A percentile compares a stretch with the other conserved stretches of the same genome.
These are phyloP conservation scores for Eonycteris spelaea DNA, from an alignment of 2,113 vertebrate genomes.

Conservation along the genomic window DNA sequence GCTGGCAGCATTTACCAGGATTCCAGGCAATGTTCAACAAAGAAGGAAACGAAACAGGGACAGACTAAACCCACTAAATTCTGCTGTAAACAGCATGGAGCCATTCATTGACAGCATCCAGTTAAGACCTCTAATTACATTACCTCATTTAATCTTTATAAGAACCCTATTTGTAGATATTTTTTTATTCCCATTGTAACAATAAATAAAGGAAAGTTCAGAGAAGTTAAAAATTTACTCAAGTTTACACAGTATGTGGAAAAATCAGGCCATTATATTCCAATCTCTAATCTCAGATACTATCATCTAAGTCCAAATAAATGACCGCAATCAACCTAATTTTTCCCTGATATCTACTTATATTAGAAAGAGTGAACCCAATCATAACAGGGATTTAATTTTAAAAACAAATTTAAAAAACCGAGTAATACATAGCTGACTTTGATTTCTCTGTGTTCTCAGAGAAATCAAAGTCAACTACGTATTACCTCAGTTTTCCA, in stretches of 20 bases:
- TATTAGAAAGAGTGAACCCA: not conserved
- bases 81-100: not conserved
- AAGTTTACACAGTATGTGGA: not conserved
- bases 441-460: not conserved
- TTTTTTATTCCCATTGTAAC: not conserved
- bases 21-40: not conserved
- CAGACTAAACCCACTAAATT: not conserved
- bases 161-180: not conserved
- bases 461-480: not conserved
- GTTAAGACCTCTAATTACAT: not conserved
- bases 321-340: not conserved
- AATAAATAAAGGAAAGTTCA: not conserved
- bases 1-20: not conserved
- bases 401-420: slow-evolving; percentile 30
- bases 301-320: slow-evolving; percentile 23
- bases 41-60: not conserved
- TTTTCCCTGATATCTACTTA: not conserved
- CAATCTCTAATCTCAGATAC: not conserved
- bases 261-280: not conserved
- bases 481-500: not conserved
- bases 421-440: not conserved
- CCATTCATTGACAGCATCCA: not conserved
- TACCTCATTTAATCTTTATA: not conserved
- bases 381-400: not conserved
- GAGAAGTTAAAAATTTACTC: not conserved